Conservation (phyloP, 2,888 invertebrate genomes). For the Eudemis profundana region DNA sequence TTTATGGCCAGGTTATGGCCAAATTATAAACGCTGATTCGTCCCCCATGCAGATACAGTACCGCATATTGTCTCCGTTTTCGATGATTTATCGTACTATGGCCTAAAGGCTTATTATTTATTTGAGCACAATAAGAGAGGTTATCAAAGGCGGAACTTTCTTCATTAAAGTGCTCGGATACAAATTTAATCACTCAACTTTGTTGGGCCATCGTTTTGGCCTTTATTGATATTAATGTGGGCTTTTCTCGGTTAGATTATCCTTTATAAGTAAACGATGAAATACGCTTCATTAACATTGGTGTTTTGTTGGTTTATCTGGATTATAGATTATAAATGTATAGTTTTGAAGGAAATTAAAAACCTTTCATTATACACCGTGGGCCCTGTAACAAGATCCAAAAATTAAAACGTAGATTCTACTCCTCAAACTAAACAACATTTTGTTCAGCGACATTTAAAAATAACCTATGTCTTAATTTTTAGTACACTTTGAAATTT, state of each 20-base stretch:
- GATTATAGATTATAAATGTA: neutral
- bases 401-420: too few species aligned
- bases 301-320: neutral
- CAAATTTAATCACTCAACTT: conserved; percentile 21
- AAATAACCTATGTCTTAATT: too few species aligned
- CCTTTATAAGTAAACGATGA: neutral
- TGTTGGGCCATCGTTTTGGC: neutral
- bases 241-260: neutral
- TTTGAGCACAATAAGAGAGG: neutral
- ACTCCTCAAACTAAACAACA: too few species aligned
- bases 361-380: too few species aligned
- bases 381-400: too few species aligned
- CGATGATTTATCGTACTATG: neutral
- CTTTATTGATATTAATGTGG: conserved; percentile 13
- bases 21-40: too few species aligned
- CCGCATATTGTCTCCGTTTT: too few species aligned
- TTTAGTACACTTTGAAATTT: too few species aligned
- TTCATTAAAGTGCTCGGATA: conserved; percentile 29
- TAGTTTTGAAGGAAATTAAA: too few species aligned
- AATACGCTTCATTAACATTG: neutral
- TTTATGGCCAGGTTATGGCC: too few species aligned
- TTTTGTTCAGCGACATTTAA: too few species aligned
- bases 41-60: too few species aligned
- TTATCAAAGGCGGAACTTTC: conserved; percentile 29
- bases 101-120: neutral